Conservation (phyloP, 2,888 invertebrate genomes). For the Trichacis sp. region DNA sequence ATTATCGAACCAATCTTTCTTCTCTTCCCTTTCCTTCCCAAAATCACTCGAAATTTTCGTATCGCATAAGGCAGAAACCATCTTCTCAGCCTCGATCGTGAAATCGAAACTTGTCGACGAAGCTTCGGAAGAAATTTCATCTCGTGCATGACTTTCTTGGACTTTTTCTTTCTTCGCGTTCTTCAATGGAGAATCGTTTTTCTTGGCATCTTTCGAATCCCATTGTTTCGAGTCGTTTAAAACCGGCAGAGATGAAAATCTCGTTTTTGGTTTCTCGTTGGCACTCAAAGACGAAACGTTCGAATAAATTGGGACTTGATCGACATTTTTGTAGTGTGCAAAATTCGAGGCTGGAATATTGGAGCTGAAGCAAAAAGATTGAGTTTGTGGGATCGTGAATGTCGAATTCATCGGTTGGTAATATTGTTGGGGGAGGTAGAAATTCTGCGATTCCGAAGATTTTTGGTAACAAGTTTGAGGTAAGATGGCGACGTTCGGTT, state of each 20-base stretch:
- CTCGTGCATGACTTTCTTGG: conserved; percentile 40
- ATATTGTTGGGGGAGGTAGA: conserved; percentile 50
- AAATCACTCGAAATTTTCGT: conserved; percentile 64
- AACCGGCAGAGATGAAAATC: neutral
- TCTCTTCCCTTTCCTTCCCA: conserved; percentile 40
- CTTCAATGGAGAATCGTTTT: too few relatives aligned
- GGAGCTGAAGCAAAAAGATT: conserved; percentile 50
- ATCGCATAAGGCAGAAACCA: conserved; percentile 75
- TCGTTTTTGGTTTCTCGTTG: neutral
- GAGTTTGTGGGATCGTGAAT: conserved; percentile 40
- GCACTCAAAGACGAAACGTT: conserved; percentile 9
- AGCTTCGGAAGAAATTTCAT: conserved; percentile 64
- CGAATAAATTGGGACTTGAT: conserved; percentile 46
- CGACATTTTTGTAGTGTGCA: conserved; percentile 43
- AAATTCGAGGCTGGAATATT: conserved; percentile 48
- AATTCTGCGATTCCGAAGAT: conserved; percentile 53
- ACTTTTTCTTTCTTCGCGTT: neutral
- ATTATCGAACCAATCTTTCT: conserved; percentile 52
- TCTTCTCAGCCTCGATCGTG: conserved; percentile 74
- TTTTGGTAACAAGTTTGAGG: conserved; percentile 58
- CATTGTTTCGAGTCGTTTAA: conserved; percentile 4
- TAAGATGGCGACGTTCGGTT: conserved; percentile 49
- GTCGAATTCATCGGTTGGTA: conserved; percentile 50
- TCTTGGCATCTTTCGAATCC: neutral
- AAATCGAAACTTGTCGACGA: conserved; percentile 74